These are phyloP conservation scores for Popillia japonica DNA, from an alignment of 1,140 invertebrate species.

Conservation along the genomic window DNA sequence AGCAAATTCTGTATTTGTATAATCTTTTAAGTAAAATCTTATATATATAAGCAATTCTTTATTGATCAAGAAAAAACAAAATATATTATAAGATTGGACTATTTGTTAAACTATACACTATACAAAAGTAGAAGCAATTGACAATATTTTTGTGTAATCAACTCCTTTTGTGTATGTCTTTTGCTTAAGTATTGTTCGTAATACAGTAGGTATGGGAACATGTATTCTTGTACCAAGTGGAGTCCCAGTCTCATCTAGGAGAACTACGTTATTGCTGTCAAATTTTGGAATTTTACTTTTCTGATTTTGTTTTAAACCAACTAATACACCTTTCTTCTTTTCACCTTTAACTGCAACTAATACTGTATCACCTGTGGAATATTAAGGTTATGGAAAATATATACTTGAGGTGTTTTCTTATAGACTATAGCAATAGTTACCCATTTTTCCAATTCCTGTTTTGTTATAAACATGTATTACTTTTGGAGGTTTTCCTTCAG, in stretches of 20 bases:
- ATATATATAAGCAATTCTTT: too few relatives aligned
- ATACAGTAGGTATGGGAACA: slow-evolving; percentile 91
- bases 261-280: slow-evolving; percentile 96
- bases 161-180: slow-evolving; percentile 84
- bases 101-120: slow-evolving; percentile 62
- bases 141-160: slow-evolving; percentile 94
- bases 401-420: slow-evolving; percentile 41
- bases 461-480: slow-evolving; percentile 92
- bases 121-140: slow-evolving; percentile 93
- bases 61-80: not conserved
- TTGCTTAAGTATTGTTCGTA: slow-evolving; percentile 87
- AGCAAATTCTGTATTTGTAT: too few relatives aligned
- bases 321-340: slow-evolving; percentile 95
- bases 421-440: too few relatives aligned
- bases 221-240: slow-evolving; percentile 94
- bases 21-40: too few relatives aligned
- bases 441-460: slow-evolving; percentile 69
- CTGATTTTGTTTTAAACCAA: slow-evolving; percentile 90
- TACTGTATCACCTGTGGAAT: slow-evolving; percentile 82
- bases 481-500: slow-evolving; percentile 89
- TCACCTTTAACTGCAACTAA: slow-evolving; percentile 96
- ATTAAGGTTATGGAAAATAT: not conserved
- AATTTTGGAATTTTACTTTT: slow-evolving; percentile 86
- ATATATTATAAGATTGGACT: too few relatives aligned
- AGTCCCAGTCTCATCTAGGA: slow-evolving; percentile 94